Conservation (phyloP, 2,113 vertebrate species). For the Entelurus aequoreus region DNA sequence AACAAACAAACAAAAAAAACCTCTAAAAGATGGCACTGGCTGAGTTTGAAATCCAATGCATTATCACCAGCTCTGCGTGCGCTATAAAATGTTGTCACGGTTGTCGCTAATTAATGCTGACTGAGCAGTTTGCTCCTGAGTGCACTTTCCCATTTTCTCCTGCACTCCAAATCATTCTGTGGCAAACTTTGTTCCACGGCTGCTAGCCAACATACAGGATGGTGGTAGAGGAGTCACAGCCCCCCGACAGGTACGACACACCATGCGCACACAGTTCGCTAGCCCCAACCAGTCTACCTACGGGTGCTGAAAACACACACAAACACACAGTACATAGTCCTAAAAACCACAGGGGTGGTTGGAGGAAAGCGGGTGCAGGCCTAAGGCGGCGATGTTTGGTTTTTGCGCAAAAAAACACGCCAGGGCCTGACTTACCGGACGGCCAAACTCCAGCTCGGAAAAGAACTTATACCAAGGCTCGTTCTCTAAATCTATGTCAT, state of each 20-base stretch:
- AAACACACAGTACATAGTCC: conserved; percentile 2
- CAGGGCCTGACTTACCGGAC: conserved; percentile 92
- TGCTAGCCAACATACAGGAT: too few relatives aligned
- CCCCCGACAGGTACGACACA: conserved; percentile 46
- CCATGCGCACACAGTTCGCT: conserved; percentile 57
- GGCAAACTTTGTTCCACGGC: too few relatives aligned
- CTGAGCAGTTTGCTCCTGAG: too few relatives aligned
- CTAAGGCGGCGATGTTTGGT: conserved; percentile 37
- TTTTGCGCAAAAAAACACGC: conserved; percentile 13
- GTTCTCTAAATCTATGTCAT: conserved; percentile 99
- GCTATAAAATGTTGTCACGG: too few relatives aligned
- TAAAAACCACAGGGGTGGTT: conserved; percentile 29
- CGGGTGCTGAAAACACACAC: not conserved
- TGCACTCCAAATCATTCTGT: too few relatives aligned
- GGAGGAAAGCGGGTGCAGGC: conserved; percentile 36
- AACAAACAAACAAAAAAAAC: too few relatives aligned
- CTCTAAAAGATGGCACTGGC: too few relatives aligned
- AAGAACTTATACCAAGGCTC: conserved; percentile 99
- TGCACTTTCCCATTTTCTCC: too few relatives aligned
- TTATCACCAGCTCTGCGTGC: too few relatives aligned
- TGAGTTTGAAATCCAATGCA: too few relatives aligned
- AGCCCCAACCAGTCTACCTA: conserved; percentile 48
- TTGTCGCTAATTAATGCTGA: too few relatives aligned
- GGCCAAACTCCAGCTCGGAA: conserved; percentile 99
- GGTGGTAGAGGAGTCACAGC: conserved; percentile 39